Percentiles rank a stretch among this genome's conserved stretches.
These are phyloP conservation scores for Magallana nippona DNA, from an alignment of 2,888 invertebrate genomes.

Conservation along the genomic window DNA sequence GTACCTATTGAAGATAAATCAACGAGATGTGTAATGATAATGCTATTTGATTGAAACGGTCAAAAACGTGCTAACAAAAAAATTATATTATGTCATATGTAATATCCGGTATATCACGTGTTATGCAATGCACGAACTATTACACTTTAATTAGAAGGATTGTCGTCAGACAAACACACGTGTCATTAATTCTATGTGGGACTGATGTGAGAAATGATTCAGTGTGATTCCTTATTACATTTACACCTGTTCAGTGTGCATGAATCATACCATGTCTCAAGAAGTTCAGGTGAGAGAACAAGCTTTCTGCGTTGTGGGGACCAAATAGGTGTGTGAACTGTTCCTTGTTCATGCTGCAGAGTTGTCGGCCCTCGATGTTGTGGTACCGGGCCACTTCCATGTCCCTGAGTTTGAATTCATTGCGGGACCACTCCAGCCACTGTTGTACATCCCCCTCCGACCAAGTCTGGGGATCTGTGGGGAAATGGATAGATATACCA, in stretches of 20 bases:
- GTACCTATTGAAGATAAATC: neutral
- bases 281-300: slow-evolving; percentile 73
- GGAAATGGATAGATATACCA: neutral
- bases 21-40: no score
- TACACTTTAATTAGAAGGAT: no score
- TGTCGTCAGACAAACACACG: no score
- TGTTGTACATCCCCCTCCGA: slow-evolving; percentile 72
- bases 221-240: neutral
- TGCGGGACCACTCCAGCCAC: slow-evolving; percentile 77
- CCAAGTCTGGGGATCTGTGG: slow-evolving; percentile 76
- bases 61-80: no score
- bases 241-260: no score
- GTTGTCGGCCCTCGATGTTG: slow-evolving; percentile 71
- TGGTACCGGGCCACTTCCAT: slow-evolving; percentile 72
- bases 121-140: no score
- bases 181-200: no score
- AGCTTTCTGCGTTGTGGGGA: slow-evolving; percentile 72
- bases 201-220: neutral
- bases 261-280: slow-evolving; percentile 67
- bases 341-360: slow-evolving; percentile 75
- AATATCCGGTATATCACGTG: no score
- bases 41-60: no score
- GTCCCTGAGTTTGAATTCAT: slow-evolving; percentile 72
- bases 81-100: no score
- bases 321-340: slow-evolving; percentile 72